Percentiles rank a stretch among this genome's conserved stretches.
These are phyloP conservation scores for Calycopis cecrops DNA, from an alignment of 1,140 invertebrate species.

Conservation along the genomic window DNA sequence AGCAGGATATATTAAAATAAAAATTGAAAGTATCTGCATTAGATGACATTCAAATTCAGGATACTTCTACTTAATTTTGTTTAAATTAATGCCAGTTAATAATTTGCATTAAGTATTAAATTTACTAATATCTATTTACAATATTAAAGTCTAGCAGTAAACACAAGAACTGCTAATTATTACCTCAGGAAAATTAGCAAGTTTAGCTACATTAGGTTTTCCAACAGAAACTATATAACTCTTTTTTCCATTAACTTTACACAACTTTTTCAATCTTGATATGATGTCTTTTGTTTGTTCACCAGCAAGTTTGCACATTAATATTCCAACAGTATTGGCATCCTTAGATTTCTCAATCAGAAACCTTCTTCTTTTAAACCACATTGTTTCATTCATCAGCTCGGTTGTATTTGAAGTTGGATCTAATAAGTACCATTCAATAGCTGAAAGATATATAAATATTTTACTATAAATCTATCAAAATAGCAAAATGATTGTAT, in stretches of 20 bases:
- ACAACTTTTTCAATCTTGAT: conserved; percentile 82
- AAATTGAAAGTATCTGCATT: no score
- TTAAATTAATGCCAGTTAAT: no score
- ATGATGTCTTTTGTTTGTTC: conserved; percentile 87
- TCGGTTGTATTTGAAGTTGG: conserved; percentile 47
- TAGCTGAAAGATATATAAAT: conserved; percentile 45
- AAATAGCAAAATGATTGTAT: neutral
- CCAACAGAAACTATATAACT: conserved; percentile 94
- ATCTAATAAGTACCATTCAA: conserved; percentile 72
- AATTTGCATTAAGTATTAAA: no score
- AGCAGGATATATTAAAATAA: no score
- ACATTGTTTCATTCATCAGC: conserved; percentile 69
- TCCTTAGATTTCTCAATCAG: conserved; percentile 93
- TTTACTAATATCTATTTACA: no score
- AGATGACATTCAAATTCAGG: no score
- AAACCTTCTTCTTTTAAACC: conserved; percentile 87
- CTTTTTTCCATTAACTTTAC: conserved; percentile 86
- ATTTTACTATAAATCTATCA: neutral
- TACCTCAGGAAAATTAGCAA: conserved; percentile 95
- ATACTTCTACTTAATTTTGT: no score
- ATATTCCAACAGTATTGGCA: conserved; percentile 89
- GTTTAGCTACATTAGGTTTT: conserved; percentile 92
- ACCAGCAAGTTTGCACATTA: conserved; percentile 91
- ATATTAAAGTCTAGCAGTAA: no score
- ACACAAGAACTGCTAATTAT: neutral